phyloP scores from a whole-genome alignment of 2,888 invertebrate species.

The Aphidoletes aphidimyza region DNA sequence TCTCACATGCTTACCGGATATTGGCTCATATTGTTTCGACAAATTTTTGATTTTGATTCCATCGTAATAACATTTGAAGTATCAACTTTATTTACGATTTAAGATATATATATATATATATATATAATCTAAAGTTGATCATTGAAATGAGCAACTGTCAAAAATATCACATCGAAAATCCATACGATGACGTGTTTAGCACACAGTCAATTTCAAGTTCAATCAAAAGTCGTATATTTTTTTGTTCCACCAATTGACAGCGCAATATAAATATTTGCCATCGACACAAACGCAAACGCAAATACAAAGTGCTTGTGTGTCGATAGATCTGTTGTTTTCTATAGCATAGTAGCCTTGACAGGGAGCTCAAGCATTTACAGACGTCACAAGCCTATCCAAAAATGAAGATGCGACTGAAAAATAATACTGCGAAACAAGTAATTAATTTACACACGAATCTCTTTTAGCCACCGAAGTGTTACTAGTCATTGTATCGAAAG shows the following conservation, averaged over 20 bases:
- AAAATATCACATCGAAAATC: neutral
- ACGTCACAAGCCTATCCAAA: neutral
- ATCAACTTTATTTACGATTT: too few species aligned
- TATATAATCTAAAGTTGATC: neutral
- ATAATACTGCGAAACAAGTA: neutral
- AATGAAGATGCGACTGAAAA: neutral
- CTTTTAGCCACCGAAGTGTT: slow-evolving; percentile 23
- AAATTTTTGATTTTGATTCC: neutral
- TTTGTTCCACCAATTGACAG: neutral
- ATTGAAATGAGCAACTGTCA: neutral
- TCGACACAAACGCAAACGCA: neutral
- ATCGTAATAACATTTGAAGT: neutral
- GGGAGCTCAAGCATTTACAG: neutral
- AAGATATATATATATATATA: too few species aligned
- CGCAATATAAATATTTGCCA: slow-evolving; percentile 31
- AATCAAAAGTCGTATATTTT: slow-evolving; percentile 52
- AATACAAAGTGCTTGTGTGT: neutral
- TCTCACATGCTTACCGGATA: neutral
- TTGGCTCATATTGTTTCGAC: neutral
- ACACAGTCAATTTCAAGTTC: slow-evolving; percentile 51
- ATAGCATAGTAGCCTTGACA: slow-evolving; percentile 7
- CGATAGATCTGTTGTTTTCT: neutral
- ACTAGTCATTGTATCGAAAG: slow-evolving; percentile 34
- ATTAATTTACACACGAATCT: slow-evolving; percentile 25
- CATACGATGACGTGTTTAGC: neutral